Base-by-base conservation (phyloP, 1,140 invertebrate genomes). In the Neotoxoptera formosana region DNA sequence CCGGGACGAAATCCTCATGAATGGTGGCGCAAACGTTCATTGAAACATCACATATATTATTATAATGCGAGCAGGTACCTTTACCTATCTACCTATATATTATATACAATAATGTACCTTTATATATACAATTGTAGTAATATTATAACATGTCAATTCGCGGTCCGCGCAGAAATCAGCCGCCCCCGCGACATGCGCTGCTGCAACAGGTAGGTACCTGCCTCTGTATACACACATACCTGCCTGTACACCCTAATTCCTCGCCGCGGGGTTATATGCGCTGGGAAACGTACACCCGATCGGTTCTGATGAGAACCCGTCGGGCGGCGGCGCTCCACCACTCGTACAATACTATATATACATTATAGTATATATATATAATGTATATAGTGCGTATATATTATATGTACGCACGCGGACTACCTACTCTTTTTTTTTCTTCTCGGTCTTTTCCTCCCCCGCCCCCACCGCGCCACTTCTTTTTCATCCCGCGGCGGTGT, bases 201-300 rank as follows among this genome's bases (percentile, higher is more conserved):
- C 41, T 41, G 41, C 41, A 41, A 41, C 41, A 41, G 41, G 41
- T 41, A 41, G 41, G 41, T 41, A 41, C 41, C 41, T 41, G 41
- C 41, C 41, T 41, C 41, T 4, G 41, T 41, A 41, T 4, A n/a
- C n/a, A n/a, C n/a, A n/a, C n/a, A n/a, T n/a, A 41, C 41, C 41
- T 41, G 4, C 41, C 41, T 41, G 41, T 41, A 41, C 41, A 41
- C 41, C 41, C 41, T 86, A 86, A 76, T n/a, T 76, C 45, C 25
- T n/a, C 83, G 41, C 41, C 41, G 41, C 36, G 36, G 36, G 25
- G 86, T 51, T 89, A 56, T 41, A 89, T 56, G 34, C 51, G 88
- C n/a, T 89, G 88, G 88, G 88, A 89, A 89, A 56, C 88, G 88
- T 25, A 41, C 88, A 56, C 51, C 51, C 88, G 51, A 89, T 89